These are phyloP conservation scores for Xenentodon cancila DNA, from an alignment of 2,797 vertebrate genomes.

Conservation along the genomic window DNA sequence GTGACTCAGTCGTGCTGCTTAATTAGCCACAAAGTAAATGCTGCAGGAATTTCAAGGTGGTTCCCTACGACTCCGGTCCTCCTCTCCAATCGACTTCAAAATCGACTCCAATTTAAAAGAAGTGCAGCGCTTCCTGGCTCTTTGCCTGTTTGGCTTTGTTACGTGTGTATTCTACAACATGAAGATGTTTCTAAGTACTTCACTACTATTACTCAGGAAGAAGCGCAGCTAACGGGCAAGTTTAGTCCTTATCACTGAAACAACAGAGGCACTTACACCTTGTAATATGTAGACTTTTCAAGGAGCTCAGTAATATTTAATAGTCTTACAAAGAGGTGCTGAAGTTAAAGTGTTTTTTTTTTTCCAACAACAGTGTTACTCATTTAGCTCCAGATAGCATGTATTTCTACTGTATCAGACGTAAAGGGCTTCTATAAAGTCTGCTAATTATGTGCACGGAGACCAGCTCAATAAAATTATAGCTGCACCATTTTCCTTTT, in stretches of 20 bases:
- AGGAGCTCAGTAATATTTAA: neutral
- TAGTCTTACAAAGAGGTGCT: neutral
- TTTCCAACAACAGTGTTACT: neutral
- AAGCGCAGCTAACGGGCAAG: constrained; percentile 24
- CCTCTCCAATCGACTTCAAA: constrained; percentile 10
- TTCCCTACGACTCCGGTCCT: constrained; percentile 47
- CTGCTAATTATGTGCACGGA: neutral
- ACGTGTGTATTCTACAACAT: neutral
- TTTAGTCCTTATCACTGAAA: constrained; percentile 12
- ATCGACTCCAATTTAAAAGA: neutral
- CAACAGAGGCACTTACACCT: constrained; percentile 2
- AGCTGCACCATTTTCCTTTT: constrained; percentile 10
- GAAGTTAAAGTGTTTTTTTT: neutral
- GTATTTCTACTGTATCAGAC: neutral
- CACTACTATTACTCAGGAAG: constrained; percentile 9
- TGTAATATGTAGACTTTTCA: neutral
- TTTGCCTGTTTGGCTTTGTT: constrained; percentile 13
- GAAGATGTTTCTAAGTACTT: constrained; percentile 17
- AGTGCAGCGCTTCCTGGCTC: neutral
- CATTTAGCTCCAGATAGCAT: neutral
- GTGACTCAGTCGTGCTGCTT: constrained; percentile 43
- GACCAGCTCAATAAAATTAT: neutral
- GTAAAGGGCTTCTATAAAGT: constrained; percentile 11
- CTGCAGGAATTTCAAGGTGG: constrained; percentile 56
- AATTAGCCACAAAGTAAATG: constrained; percentile 48